phyloP scores from a whole-genome alignment of 2,113 vertebrate genomes.

The Myotis lucifugus region DNA sequence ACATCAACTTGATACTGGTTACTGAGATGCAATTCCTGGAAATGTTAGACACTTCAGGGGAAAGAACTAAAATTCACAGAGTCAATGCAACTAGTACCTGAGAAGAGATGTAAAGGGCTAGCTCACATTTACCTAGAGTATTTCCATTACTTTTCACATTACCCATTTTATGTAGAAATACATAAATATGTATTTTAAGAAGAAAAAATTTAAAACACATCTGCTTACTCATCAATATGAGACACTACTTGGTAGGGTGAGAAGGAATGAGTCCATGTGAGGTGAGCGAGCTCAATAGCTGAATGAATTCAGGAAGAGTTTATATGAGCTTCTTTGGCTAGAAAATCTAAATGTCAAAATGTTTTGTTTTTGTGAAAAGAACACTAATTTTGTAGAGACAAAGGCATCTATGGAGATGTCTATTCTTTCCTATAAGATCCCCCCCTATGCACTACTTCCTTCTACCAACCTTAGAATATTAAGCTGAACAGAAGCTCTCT shows the following conservation, averaged over 20 bases:
- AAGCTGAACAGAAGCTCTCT: neutral
- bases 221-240: neutral
- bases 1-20: neutral
- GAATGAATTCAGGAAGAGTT: neutral
- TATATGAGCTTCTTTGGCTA: neutral
- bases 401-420: neutral
- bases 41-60: neutral
- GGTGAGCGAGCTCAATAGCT: neutral
- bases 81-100: neutral
- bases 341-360: slow-evolving; percentile 29
- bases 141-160: neutral
- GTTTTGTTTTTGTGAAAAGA: neutral
- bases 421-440: neutral
- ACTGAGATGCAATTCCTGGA: neutral
- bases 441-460: neutral
- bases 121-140: neutral
- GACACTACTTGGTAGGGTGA: neutral
- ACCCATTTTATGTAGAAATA: neutral
- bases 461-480: neutral
- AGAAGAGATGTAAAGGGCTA: neutral
- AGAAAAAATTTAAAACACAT: neutral
- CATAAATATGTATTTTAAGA: neutral
- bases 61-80: neutral
- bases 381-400: neutral
- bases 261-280: neutral